A percentile compares a stretch with the other conserved stretches of the same genome.
Evolutionary conservation across 2,888 invertebrate species (phyloP).

Genomic region (Polydrusus tereticollis): DNA sequence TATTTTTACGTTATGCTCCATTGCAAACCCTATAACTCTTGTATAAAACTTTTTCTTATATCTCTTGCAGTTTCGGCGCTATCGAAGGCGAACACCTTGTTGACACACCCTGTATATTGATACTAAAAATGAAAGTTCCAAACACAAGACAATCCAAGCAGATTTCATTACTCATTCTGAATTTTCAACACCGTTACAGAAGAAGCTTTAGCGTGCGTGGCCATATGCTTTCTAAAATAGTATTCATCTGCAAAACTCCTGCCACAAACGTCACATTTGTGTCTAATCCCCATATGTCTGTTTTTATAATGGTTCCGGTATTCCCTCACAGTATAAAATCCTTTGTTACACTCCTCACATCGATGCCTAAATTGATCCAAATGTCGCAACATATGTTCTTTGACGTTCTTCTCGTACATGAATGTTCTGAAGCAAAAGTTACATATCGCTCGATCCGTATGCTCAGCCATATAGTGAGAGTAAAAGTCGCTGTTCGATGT

Average conservation of each 20-base stretch:
- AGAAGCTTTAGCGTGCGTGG: conserved; percentile 61
- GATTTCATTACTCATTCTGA: neutral
- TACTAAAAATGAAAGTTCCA: no score
- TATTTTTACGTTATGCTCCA: no score
- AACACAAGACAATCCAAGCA: no score
- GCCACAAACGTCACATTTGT: conserved; percentile 64
- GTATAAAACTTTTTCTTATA: no score
- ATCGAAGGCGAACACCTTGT: no score
- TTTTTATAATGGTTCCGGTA: conserved; percentile 66
- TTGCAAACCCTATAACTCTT: no score
- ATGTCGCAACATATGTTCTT: conserved; percentile 66
- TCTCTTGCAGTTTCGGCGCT: no score
- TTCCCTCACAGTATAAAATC: conserved; percentile 66
- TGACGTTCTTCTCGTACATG: conserved; percentile 67
- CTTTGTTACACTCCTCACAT: conserved; percentile 66
- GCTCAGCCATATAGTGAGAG: conserved; percentile 61
- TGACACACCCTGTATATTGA: no score
- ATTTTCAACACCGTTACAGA: conserved; percentile 20
- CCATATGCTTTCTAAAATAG: conserved; percentile 65
- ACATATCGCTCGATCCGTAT: conserved; percentile 65
- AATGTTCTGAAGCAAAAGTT: conserved; percentile 66
- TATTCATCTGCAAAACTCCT: conserved; percentile 66
- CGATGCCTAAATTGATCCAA: conserved; percentile 65
- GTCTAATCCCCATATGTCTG: conserved; percentile 66
- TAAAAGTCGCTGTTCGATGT: conserved; percentile 63